Base-by-base conservation (phyloP, 1,140 invertebrate genomes). In the Drosophila busckii region DNA sequence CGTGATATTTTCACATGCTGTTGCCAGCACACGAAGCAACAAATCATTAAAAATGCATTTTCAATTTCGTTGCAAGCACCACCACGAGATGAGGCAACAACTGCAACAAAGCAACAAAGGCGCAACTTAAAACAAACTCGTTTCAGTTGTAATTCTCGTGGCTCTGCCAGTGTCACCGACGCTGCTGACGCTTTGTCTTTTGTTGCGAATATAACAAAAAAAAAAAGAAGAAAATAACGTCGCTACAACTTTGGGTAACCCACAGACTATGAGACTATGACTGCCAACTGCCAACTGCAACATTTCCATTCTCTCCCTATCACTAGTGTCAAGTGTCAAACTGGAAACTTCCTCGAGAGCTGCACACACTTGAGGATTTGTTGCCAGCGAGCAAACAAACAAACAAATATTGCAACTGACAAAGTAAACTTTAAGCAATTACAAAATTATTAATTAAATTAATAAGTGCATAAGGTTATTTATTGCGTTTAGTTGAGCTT, bases 1-100 rank as follows among this genome's bases (percentile, higher is more conserved):
- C 40, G 44, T 63, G 54, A 54, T 54, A 60, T 60, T 54, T 54
- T 45, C 56, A 49, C 62, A 65, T 61, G 45, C 68, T 50, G 49
- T n/a, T n/a, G n/a, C n/a, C n/a, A n/a, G n/a, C n/a, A n/a, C 61
- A 26, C 67, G 34, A 29, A 70, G 68, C 67, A 55, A 64, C 68
- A 70, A 63, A 73, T 73, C 69, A 73, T 73, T 73, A 73, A 73
- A 73, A 73, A 73, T 73, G 46, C 60, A 73, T 73, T 73, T 73
- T 73, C 69, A 73, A 73, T 73, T 73, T 75, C 70, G 63, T 62
- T 34, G 56, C 58, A 63, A 68, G 45, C 45, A 44, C 40, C 26
- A 45, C 50, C 26, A 35, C 23, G 35, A 15, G 19, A 34, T 34
- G 60, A 40, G 13, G 25, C 13, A 8, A 38, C 2, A 23, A 41